Conservation (phyloP, 2,113 vertebrate species). For the Cacatua alba region DNA sequence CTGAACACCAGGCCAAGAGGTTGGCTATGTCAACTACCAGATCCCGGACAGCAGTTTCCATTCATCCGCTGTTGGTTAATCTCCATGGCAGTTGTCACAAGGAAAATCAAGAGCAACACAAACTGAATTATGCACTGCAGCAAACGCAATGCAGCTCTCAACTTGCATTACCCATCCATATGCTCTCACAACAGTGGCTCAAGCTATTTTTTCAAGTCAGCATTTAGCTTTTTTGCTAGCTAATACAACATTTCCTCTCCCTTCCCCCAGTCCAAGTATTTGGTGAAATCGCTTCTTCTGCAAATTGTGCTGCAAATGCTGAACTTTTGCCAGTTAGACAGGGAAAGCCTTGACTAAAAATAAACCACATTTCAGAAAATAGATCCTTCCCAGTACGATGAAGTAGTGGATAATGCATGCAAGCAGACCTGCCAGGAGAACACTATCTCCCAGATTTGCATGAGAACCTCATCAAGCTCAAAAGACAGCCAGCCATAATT, state of each 20-base stretch:
- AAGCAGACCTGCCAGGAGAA: neutral
- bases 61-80: neutral
- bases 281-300: neutral
- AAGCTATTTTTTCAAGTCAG: neutral
- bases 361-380: slow-evolving; percentile 38
- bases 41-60: neutral
- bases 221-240: neutral
- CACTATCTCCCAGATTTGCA: neutral
- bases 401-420: neutral
- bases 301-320: neutral
- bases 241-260: slow-evolving; percentile 26
- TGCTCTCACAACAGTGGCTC: neutral
- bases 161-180: neutral
- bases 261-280: neutral
- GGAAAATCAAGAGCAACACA: neutral
- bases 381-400: neutral
- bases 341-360: slow-evolving; percentile 47
- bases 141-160: accelerated
- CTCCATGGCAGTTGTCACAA: accelerated
- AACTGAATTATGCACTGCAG: neutral
- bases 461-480: neutral
- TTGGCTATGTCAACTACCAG: neutral
- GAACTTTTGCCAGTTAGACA: slow-evolving; percentile 42
- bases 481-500: neutral
- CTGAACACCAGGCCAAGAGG: neutral